Evolutionary conservation across 2,113 vertebrate species (phyloP).

Genomic region (Apodemus speciosus): DNA sequence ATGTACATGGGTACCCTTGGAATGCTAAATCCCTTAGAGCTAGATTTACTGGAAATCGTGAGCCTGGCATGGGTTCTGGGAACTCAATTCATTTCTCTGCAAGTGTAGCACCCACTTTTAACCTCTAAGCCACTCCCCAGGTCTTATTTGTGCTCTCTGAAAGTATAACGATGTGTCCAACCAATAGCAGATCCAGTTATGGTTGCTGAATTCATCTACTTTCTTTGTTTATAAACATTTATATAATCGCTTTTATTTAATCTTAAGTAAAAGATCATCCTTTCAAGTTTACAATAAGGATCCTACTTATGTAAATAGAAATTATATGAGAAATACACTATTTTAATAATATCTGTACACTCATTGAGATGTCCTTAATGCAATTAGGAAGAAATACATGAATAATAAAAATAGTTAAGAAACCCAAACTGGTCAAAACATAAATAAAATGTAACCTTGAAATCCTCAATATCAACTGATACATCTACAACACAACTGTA

Average conservation of each 20-base stretch:
- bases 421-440: background rate
- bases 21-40: background rate
- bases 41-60: background rate
- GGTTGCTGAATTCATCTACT: background rate
- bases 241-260: background rate
- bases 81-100: background rate
- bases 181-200: background rate
- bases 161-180: background rate
- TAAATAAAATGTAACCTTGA: background rate
- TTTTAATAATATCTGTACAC: background rate
- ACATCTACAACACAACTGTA: background rate
- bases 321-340: background rate
- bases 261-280: background rate
- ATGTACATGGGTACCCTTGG: background rate
- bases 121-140: background rate
- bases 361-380: background rate
- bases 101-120: background rate
- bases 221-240: background rate
- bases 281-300: slow-evolving; percentile 7
- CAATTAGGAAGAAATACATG: background rate
- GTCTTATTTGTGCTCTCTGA: background rate
- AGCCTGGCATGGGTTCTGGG: background rate
- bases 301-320: background rate
- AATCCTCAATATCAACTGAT: background rate
- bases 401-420: background rate